Percentiles rank a stretch among this genome's conserved stretches.
Conservation (phyloP, 2,888 invertebrate species). For the Oxytorus armatus region DNA sequence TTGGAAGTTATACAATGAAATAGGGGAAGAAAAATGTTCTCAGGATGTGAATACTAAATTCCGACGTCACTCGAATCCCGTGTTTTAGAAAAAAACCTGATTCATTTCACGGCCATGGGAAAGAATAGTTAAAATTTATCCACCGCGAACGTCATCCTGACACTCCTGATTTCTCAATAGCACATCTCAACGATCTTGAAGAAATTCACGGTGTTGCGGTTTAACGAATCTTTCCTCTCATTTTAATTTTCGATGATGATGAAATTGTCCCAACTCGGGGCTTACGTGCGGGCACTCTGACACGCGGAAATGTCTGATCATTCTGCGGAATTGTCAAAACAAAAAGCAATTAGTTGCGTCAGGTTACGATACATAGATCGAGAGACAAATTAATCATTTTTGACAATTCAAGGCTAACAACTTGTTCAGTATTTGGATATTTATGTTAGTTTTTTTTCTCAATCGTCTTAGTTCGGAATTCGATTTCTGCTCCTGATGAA, state of each 20-base stretch:
- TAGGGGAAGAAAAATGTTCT: no score
- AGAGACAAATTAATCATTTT: not conserved
- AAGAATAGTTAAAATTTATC: not conserved
- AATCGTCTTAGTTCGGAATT: no score
- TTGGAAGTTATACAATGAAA: no score
- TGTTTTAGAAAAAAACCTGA: no score
- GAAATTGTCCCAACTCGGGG: not conserved
- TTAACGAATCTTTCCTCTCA: slow-evolving; percentile 11
- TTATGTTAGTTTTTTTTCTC: no score
- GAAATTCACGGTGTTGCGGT: not conserved
- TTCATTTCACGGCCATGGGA: no score
- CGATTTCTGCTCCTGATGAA: no score
- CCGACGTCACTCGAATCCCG: no score
- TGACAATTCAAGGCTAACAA: not conserved
- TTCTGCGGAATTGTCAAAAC: not conserved
- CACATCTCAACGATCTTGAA: no score
- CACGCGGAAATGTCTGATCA: not conserved
- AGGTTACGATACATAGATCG: not conserved
- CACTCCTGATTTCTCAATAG: not conserved
- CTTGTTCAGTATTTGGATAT: not conserved
- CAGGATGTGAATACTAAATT: no score
- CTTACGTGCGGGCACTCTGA: not conserved
- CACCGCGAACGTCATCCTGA: not conserved
- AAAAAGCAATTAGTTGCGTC: not conserved
- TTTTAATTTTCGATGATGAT: not conserved